Evolutionary conservation across 2,113 vertebrate species (phyloP).

Genomic region (Hyperopisus bebe): DNA sequence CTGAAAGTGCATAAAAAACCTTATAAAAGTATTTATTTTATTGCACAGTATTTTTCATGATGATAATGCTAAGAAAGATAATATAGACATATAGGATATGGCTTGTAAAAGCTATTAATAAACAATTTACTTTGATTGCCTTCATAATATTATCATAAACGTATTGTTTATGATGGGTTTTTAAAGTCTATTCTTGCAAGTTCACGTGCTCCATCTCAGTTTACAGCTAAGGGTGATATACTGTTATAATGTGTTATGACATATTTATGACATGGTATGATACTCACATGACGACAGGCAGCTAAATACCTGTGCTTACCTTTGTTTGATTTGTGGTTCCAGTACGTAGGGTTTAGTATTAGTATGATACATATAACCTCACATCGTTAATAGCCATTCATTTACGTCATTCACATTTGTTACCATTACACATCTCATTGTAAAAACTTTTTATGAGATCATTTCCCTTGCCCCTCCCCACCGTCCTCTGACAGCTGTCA

Average conservation of each 20-base stretch:
- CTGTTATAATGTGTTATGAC: background rate
- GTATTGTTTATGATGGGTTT: background rate
- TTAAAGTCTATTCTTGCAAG: background rate
- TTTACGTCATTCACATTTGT: background rate
- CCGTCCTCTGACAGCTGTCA: background rate
- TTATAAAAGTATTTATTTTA: background rate
- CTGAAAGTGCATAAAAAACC: background rate
- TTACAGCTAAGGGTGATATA: background rate
- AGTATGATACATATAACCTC: background rate
- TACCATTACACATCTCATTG: background rate
- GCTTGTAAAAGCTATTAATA: background rate
- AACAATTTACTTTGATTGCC: background rate
- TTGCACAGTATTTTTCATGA: background rate
- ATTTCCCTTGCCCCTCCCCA: background rate
- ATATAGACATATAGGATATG: background rate
- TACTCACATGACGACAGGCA: background rate
- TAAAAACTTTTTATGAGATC: background rate
- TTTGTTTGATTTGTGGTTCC: background rate
- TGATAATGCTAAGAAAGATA: background rate
- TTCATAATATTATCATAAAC: background rate
- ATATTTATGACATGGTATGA: background rate
- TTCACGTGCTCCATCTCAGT: background rate
- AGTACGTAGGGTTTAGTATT: background rate
- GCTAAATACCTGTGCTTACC: background rate
- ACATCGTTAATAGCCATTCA: background rate